These are phyloP conservation scores for Onchidella celtica DNA, from an alignment of 2,888 invertebrate species.

Conservation along the genomic window DNA sequence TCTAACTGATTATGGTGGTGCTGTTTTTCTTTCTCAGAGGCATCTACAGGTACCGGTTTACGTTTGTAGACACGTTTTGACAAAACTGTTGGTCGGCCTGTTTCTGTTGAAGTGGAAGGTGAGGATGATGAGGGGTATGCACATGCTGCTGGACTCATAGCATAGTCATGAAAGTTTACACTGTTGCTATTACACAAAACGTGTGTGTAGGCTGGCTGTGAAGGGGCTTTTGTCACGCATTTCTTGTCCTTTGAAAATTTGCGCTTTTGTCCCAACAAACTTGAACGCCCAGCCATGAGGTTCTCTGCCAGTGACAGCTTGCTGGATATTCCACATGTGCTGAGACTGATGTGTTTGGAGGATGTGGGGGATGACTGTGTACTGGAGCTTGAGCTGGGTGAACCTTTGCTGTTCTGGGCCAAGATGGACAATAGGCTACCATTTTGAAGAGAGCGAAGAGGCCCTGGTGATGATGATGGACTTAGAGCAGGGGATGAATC, in stretches of 20 bases:
- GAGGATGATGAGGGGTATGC: not conserved
- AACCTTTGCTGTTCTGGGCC: too few relatives aligned
- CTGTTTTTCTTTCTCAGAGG: conserved; percentile 43
- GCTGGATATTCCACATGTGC: not conserved
- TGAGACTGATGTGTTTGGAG: not conserved
- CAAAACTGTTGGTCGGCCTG: conserved; percentile 27
- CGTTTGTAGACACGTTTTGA: conserved; percentile 32
- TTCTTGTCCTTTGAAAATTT: conserved; percentile 34
- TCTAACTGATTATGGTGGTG: conserved; percentile 47
- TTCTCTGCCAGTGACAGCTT: not conserved
- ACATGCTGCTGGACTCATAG: conserved; percentile 35
- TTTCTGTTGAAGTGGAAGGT: conserved; percentile 32
- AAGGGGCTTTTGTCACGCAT: not conserved
- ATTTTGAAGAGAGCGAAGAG: not conserved
- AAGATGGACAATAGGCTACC: not conserved
- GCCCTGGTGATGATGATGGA: conserved; percentile 4
- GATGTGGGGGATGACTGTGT: not conserved
- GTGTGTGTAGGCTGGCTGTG: conserved; percentile 9
- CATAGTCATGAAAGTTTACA: conserved; percentile 48
- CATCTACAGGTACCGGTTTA: not conserved
- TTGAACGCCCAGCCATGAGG: not conserved
- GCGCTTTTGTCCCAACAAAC: conserved; percentile 26
- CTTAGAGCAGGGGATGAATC: conserved; percentile 8
- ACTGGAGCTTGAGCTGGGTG: not conserved
- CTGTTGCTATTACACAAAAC: conserved; percentile 39